phyloP scores from a whole-genome alignment of 2,113 vertebrate species.

The Heterotilapia buettikoferi region DNA sequence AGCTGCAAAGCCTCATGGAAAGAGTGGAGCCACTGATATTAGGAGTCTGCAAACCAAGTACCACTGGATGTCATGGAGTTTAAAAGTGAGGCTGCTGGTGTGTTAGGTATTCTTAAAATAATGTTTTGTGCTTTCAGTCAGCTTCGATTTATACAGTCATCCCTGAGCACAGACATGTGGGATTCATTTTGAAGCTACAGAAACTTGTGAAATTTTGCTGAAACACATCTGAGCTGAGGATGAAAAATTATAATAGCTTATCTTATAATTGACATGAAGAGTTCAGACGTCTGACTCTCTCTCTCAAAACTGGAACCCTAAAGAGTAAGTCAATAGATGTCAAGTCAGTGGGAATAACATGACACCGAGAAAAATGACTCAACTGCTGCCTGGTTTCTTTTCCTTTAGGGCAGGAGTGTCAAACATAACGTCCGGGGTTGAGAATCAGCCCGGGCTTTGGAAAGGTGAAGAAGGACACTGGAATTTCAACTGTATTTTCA shows the following conservation, averaged over 20 bases:
- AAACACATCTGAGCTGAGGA: neutral
- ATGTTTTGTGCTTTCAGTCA: neutral
- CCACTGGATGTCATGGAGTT: neutral
- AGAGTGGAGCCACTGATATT: accelerated
- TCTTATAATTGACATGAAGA: neutral
- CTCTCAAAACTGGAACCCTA: neutral
- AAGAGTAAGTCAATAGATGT: neutral
- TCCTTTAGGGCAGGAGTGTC: neutral
- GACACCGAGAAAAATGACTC: neutral
- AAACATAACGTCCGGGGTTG: neutral
- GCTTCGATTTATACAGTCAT: accelerated
- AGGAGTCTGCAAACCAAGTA: neutral
- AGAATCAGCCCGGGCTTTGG: neutral
- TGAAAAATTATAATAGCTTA: accelerated
- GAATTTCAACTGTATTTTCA: neutral
- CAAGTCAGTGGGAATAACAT: neutral
- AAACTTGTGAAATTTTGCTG: neutral
- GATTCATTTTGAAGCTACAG: neutral
- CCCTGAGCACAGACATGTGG: neutral
- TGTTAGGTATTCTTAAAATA: accelerated
- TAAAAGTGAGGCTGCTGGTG: neutral
- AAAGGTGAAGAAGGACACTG: neutral
- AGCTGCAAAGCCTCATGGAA: neutral
- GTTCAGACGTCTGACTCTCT: neutral
- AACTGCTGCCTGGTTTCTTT: accelerated